Conservation (phyloP, 1,140 invertebrate genomes). For the Saccostrea glomerata region DNA sequence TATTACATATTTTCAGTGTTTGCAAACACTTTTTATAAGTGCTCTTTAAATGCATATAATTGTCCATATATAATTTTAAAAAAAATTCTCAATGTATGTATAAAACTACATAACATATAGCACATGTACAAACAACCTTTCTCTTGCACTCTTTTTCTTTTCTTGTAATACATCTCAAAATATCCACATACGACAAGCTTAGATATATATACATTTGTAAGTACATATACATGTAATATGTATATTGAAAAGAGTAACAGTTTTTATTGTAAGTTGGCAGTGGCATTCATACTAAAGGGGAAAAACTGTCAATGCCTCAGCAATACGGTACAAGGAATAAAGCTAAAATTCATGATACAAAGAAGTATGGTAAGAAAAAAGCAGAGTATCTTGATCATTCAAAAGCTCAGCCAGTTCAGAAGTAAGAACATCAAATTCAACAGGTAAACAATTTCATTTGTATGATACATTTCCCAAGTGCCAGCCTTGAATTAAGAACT, state of each 20-base stretch:
- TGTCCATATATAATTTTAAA: neutral
- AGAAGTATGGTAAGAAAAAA: neutral
- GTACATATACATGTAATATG: neutral
- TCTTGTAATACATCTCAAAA: neutral
- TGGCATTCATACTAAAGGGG: neutral
- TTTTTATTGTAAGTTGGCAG: neutral
- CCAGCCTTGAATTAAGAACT: neutral
- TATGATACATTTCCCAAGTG: neutral
- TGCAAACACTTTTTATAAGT: neutral
- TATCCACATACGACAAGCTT: neutral
- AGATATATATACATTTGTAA: neutral
- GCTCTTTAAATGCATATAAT: constrained; percentile 10
- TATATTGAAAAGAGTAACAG: neutral
- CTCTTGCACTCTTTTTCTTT: neutral
- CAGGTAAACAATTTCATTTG: neutral
- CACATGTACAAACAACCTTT: constrained; percentile 14
- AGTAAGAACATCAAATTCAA: neutral
- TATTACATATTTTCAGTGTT: constrained; percentile 15
- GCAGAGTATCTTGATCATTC: neutral
- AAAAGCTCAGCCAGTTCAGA: neutral
- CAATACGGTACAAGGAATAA: neutral
- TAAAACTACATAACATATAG: constrained; percentile 10
- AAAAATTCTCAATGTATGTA: constrained; percentile 2
- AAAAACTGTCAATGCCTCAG: neutral
- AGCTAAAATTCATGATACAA: neutral